Conservation (phyloP, 2,113 vertebrate genomes). For the Brienomyrus longianalis region DNA sequence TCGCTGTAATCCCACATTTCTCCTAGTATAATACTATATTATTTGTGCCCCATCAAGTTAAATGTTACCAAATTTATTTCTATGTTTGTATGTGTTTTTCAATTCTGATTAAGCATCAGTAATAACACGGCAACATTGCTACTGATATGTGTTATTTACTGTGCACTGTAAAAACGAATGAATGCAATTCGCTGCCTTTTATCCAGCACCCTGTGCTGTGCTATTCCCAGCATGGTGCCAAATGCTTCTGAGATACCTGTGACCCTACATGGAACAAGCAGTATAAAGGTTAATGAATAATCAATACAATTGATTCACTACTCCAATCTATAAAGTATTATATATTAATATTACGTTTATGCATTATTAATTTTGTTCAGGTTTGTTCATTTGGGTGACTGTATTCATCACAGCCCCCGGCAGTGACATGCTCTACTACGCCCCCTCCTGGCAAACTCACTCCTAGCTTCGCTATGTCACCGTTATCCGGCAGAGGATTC, state of each 20-base stretch:
- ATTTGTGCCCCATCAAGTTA: no score
- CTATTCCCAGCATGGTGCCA: background rate
- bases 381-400: background rate
- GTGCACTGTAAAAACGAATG: background rate
- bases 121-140: no score
- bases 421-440: background rate
- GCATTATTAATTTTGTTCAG: background rate
- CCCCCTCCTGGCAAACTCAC: background rate
- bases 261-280: background rate
- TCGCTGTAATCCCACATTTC: no score
- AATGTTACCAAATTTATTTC: no score
- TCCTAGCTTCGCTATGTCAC: background rate
- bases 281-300: background rate
- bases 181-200: background rate
- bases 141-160: no score
- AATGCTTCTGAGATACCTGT: background rate
- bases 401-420: background rate
- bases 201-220: background rate
- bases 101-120: no score
- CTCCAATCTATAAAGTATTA: background rate
- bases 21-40: no score
- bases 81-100: background rate
- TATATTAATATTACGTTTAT: background rate
- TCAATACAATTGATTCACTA: background rate
- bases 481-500: background rate